Evolutionary conservation across 2,113 vertebrate species (phyloP).

Genomic region (Vireo altiloquus): DNA sequence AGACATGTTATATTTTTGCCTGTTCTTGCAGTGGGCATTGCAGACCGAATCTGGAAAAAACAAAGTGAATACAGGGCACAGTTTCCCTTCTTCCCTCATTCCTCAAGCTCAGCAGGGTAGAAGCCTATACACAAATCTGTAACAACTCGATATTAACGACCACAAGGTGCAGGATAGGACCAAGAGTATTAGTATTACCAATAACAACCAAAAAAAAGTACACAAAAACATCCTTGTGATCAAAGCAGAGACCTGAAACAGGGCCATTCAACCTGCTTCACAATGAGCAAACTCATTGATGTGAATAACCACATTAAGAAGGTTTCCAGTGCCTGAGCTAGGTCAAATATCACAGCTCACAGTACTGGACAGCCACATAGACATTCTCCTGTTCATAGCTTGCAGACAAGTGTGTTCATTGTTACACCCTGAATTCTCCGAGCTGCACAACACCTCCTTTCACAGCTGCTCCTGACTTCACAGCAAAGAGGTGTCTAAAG

Average conservation of each 20-base stretch:
- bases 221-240: neutral
- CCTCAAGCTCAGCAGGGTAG: neutral
- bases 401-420: neutral
- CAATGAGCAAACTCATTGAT: neutral
- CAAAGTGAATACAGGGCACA: neutral
- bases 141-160: neutral
- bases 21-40: neutral
- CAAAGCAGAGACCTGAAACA: neutral
- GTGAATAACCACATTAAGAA: neutral
- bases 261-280: neutral
- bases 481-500: neutral
- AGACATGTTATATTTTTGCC: neutral
- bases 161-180: neutral
- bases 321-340: neutral
- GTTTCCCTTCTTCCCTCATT: neutral
- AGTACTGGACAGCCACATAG: neutral
- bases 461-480: neutral
- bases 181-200: neutral
- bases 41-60: neutral
- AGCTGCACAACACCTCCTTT: neutral
- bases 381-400: neutral
- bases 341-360: neutral
- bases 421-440: neutral
- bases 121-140: fast-evolving
- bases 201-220: neutral